phyloP scores from a whole-genome alignment of 2,113 vertebrate genomes.

The Pangasianodon hypophthalmus region DNA sequence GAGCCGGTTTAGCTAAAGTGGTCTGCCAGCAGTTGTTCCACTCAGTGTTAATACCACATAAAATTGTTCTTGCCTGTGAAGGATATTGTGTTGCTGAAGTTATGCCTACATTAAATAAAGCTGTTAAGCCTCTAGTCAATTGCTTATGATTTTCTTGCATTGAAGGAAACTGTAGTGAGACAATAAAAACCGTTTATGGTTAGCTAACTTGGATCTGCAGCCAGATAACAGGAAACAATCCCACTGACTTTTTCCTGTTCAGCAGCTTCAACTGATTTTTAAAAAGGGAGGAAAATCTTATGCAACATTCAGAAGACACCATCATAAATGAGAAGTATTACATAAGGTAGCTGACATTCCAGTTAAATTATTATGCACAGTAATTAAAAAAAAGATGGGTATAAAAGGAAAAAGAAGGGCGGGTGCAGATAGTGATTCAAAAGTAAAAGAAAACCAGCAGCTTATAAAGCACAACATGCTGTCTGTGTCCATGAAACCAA shows the following conservation, averaged over 20 bases:
- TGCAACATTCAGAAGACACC: not conserved
- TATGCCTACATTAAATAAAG: not conserved
- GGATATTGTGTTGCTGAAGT: not conserved
- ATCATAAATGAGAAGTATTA: not conserved
- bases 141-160: not conserved
- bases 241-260: not conserved
- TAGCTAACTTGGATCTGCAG: not conserved
- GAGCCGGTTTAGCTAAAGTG: slow-evolving; percentile 16
- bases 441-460: not conserved
- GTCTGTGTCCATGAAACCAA: not conserved
- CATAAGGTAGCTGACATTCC: not conserved
- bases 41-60: not conserved
- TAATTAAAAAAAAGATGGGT: not conserved
- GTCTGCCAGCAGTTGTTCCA: slow-evolving; percentile 24
- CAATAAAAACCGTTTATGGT: no score
- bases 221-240: not conserved
- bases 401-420: not conserved
- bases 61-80: not conserved
- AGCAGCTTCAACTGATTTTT: not conserved
- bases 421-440: not conserved
- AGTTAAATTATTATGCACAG: not conserved
- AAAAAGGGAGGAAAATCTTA: not conserved
- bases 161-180: not conserved
- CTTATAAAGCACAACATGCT: not conserved
- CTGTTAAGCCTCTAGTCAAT: not conserved